Conservation (phyloP, 2,888 invertebrate species). For the Lasioglossum oenotherae region DNA sequence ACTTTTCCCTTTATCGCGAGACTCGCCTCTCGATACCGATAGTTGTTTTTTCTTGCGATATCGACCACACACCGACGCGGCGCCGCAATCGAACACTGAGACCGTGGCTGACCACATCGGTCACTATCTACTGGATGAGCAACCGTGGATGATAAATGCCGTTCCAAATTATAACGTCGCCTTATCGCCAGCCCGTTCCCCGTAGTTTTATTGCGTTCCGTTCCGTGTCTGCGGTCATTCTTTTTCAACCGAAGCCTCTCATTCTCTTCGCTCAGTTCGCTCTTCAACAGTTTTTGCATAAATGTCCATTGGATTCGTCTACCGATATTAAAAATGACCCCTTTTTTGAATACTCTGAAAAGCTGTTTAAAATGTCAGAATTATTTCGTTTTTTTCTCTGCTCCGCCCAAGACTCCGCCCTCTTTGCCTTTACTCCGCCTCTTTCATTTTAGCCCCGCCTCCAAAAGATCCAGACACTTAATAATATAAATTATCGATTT, state of each 20-base stretch:
- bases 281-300: too few species aligned
- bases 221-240: neutral
- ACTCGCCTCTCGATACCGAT: constrained; percentile 15
- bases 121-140: constrained; percentile 56
- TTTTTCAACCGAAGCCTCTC: neutral
- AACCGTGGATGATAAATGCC: constrained; percentile 58
- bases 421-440: neutral
- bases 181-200: constrained; percentile 29
- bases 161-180: constrained; percentile 29
- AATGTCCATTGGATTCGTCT: too few species aligned
- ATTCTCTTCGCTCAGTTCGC: neutral
- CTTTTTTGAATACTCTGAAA: too few species aligned
- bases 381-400: neutral
- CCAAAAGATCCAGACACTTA: neutral
- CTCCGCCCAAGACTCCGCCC: neutral
- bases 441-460: neutral
- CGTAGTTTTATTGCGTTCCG: constrained; percentile 14
- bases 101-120: constrained; percentile 45
- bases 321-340: too few species aligned
- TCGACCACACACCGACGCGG: neutral
- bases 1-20: constrained; percentile 31
- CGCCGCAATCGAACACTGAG: constrained; percentile 19
- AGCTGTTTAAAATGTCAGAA: neutral
- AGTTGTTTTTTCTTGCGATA: constrained; percentile 13
- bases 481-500: neutral